These are phyloP conservation scores for Cyphomyrus discorhynchus DNA, from an alignment of 2,113 vertebrate genomes.

Conservation along the genomic window DNA sequence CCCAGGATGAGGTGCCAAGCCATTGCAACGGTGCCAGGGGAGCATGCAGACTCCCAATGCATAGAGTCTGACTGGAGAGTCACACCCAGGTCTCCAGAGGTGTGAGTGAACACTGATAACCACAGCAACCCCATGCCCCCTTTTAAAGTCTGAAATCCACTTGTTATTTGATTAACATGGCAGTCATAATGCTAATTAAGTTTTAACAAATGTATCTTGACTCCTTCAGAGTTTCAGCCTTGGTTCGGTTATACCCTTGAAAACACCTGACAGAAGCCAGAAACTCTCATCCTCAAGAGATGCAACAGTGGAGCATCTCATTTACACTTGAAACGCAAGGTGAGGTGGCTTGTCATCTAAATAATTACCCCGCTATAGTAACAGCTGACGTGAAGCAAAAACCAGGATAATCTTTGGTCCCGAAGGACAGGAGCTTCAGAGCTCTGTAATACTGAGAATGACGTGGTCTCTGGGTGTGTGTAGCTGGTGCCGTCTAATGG, in stretches of 20 bases:
- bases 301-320: not conserved
- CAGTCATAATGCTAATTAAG: not conserved
- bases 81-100: not conserved
- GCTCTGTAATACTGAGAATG: not conserved
- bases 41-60: not conserved
- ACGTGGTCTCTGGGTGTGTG: not conserved
- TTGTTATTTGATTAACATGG: not conserved
- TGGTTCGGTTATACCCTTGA: not conserved
- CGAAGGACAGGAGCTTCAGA: not conserved
- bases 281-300: not conserved
- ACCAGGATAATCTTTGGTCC: not conserved
- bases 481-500: not conserved
- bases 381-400: not conserved
- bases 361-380: not conserved
- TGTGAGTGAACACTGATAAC: not conserved
- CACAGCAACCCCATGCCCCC: not conserved
- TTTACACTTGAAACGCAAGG: slow-evolving; percentile 6
- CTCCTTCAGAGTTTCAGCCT: not conserved
- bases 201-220: not conserved
- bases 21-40: not conserved
- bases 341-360: not conserved
- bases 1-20: not conserved
- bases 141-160: not conserved
- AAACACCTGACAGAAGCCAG: not conserved
- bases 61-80: not conserved